Evolutionary conservation across 23 tunicate species (phyloP), one percentile per base, ranked within the genome.

Genomic region (Clavelina lepadiformis): DNA sequence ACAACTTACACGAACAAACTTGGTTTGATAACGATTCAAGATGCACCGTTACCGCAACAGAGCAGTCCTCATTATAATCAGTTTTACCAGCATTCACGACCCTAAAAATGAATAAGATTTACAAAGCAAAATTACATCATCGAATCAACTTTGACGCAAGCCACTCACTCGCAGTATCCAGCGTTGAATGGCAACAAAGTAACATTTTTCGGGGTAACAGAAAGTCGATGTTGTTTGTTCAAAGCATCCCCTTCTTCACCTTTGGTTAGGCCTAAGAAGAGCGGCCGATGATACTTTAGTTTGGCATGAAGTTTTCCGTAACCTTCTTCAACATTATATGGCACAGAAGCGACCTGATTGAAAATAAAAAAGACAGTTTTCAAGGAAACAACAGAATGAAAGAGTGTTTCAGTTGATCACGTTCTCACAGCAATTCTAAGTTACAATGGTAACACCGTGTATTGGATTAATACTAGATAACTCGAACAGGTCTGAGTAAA

Each of bases 141-240:
- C 11, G 49, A 41, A 8, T 41, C 11, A 41, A 41, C 15, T 8
- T 41, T 8, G 49, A 8, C 15, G 49, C 49, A 8, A 8, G 15
- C 49, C 49, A 51, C 71, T 50, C 51, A 74, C 80, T 74, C 80
- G 63, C 80, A 74, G 63, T 74, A 74, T 32, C 80, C 80, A 28
- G 80, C 61, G 31, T 63, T 62, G 28, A 74, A 74, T 18, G 80
- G 80, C 29, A 74, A 51, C 19, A 36, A 7, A 24, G 71, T 20
- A 33, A 24, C 6, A 25, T 34, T 22, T 62, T 74, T 74, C 1
- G 80, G 71, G 28, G 45, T 64, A 51, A 62, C 56, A 5, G 51
- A 7, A 1, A 3, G 2, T 36, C 80, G 25, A 3, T 3, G 18
- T 35, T 69, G 52, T 28, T 69, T 52, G 28, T 69, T 31, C 3